Evolutionary conservation across 2,888 invertebrate species (phyloP), one percentile per base, ranked within the genome.

Genomic region (Neoascia interrupta): DNA sequence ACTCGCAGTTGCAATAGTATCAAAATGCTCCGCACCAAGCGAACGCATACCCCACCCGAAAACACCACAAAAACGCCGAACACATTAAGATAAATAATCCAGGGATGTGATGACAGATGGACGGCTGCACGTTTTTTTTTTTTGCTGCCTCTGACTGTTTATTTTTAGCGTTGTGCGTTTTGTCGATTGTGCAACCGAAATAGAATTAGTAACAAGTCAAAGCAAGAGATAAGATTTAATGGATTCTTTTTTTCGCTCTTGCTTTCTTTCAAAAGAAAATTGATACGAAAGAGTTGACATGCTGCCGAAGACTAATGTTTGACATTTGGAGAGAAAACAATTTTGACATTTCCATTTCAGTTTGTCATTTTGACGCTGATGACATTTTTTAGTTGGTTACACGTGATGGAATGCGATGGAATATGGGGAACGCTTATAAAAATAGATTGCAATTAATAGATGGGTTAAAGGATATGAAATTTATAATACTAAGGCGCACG

Each of bases 61-160:
- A n/a, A n/a, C n/a, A n/a, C n/a, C n/a, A n/a, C n/a, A 36, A 36
- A 13, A 56, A 56, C 19, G 31, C 47, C 54, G 74, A 75, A 69
- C 69, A 47, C 56, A 69, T 75, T 58, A 61, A 69, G 63, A 75
- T 69, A 75, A 69, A 75, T 69, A 75, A 75, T 69, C 51, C 51
- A 37, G 51, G 43, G 34, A 63, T 51, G 49, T 63, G 69, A 45
- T 75, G 74, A 75, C 74, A 75, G 69, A 61, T 60, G 43, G 54
- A 72, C 47, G 60, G 58, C 19, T 66, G 60, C 54, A 61, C 60
- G 69, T 69, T 75, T 75, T 37, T 26, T n/a, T n/a, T n/a, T n/a
- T n/a, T n/a, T n/a, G n/a, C n/a, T n/a, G n/a, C n/a, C n/a, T n/a
- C n/a, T n/a, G n/a, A 28, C 28, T 34, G 54, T 39, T 4, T 76